These are phyloP conservation scores for Nomada hirtipes DNA, from an alignment of 2,888 invertebrate genomes.

Conservation along the genomic window DNA sequence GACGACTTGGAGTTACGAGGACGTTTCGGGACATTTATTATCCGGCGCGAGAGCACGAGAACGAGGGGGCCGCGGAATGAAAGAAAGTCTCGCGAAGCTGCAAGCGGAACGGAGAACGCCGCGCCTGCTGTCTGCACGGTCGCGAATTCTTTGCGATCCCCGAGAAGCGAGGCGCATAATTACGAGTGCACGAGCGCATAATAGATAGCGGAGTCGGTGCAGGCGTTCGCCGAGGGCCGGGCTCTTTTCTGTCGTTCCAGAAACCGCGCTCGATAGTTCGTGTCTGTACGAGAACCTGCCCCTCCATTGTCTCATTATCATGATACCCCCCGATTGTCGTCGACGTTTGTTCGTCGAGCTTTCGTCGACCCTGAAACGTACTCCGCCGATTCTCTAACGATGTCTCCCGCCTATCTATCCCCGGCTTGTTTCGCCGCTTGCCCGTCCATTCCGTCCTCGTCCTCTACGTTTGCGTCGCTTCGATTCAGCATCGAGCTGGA, in stretches of 20 bases:
- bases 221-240: slow-evolving; percentile 43
- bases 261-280: slow-evolving; percentile 60
- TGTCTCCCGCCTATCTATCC: slow-evolving; percentile 14
- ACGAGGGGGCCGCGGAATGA: background rate
- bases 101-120: slow-evolving; percentile 7
- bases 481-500: background rate
- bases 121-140: slow-evolving; percentile 8
- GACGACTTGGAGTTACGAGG: background rate
- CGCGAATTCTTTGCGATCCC: slow-evolving; percentile 58
- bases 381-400: slow-evolving; percentile 45
- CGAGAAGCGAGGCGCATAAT: slow-evolving; percentile 55
- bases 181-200: slow-evolving; percentile 62
- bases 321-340: slow-evolving; percentile 49
- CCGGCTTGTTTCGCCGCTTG: slow-evolving; percentile 5
- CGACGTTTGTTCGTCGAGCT: slow-evolving; percentile 32
- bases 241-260: slow-evolving; percentile 52
- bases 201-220: slow-evolving; percentile 48
- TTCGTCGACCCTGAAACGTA: slow-evolving; percentile 43
- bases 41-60: background rate
- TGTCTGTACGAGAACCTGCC: slow-evolving; percentile 24
- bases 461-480: background rate
- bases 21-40: slow-evolving; percentile 36
- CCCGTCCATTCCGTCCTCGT: no score
- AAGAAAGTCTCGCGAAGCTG: slow-evolving; percentile 3
- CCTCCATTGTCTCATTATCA: slow-evolving; percentile 57